A percentile compares a stretch with the other conserved stretches of the same genome.
Evolutionary conservation across 2,888 invertebrate genomes (phyloP).

Genomic region (Sthenelais limicola): DNA sequence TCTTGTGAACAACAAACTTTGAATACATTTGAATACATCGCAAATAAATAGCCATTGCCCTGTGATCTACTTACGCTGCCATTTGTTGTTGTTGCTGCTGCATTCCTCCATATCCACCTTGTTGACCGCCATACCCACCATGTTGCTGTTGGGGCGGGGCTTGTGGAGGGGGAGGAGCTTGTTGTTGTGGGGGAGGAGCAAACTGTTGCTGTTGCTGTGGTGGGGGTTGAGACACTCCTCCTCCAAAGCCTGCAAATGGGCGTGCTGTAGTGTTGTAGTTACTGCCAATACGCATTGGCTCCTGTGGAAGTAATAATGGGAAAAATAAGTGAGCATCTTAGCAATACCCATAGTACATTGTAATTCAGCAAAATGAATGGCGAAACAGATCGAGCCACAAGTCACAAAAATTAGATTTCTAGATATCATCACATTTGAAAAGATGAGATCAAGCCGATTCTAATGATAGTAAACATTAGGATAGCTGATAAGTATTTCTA

Average conservation of each 20-base stretch:
- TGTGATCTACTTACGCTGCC: conserved; percentile 39
- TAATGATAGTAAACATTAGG: no score
- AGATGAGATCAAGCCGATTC: no score
- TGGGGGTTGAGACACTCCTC: conserved; percentile 34
- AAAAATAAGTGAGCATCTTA: no score
- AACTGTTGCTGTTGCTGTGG: conserved; percentile 82
- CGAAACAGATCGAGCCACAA: no score
- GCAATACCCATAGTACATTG: no score
- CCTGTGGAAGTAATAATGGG: conserved; percentile 57
- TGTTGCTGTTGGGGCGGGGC: conserved; percentile 5
- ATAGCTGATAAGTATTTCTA: no score
- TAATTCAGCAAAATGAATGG: no score
- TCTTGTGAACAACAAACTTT: no score
- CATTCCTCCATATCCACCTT: conserved; percentile 12
- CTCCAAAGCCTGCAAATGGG: conserved; percentile 76
- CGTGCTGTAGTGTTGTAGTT: conserved; percentile 91
- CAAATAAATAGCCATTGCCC: no score
- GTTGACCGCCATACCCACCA: conserved; percentile 8
- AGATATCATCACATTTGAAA: no score
- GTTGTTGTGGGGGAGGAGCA: conserved; percentile 55
- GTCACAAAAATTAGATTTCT: no score
- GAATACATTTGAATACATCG: no score
- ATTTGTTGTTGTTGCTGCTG: conserved; percentile 12
- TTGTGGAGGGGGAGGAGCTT: conserved; percentile 42
- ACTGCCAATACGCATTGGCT: conserved; percentile 83